phyloP scores from a whole-genome alignment of 2,888 invertebrate species.

The Drosophila kokeensis region DNA sequence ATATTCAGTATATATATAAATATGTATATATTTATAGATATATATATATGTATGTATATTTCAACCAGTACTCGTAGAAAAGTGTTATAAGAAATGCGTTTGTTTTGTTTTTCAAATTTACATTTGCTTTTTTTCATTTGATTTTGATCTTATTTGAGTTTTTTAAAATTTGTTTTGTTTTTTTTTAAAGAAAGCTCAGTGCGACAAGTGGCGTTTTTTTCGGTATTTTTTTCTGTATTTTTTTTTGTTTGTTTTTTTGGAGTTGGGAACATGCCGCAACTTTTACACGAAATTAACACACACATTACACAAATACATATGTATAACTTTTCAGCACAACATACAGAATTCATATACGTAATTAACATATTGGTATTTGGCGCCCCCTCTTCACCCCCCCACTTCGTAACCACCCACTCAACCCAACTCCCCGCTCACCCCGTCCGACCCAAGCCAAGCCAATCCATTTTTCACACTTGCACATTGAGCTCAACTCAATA shows the following conservation, averaged over 20 bases:
- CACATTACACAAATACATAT: conserved; percentile 71
- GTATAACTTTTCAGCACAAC: conserved; percentile 73
- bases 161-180: conserved; percentile 5
- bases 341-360: conserved; percentile 71
- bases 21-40: conserved; percentile 21
- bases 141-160: conserved; percentile 14
- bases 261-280: conserved; percentile 71
- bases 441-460: not conserved
- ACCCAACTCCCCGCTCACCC: not conserved
- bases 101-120: conserved; percentile 10
- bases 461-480: not conserved
- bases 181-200: conserved; percentile 31
- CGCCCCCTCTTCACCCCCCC: conserved; percentile 1
- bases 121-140: conserved; percentile 10
- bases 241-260: conserved; percentile 6
- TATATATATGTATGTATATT: conserved; percentile 18
- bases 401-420: not conserved
- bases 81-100: conserved; percentile 46
- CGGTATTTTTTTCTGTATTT: conserved; percentile 2
- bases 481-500: conserved; percentile 61
- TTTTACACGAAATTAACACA: conserved; percentile 65
- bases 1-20: conserved; percentile 12
- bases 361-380: conserved; percentile 49
- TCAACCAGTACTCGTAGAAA: conserved; percentile 43
- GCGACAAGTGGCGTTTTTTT: conserved; percentile 34